These are phyloP conservation scores for Holothuria glaberrima DNA, from an alignment of 35 echinoderm and acorn worm genomes.

Conservation along the genomic window DNA sequence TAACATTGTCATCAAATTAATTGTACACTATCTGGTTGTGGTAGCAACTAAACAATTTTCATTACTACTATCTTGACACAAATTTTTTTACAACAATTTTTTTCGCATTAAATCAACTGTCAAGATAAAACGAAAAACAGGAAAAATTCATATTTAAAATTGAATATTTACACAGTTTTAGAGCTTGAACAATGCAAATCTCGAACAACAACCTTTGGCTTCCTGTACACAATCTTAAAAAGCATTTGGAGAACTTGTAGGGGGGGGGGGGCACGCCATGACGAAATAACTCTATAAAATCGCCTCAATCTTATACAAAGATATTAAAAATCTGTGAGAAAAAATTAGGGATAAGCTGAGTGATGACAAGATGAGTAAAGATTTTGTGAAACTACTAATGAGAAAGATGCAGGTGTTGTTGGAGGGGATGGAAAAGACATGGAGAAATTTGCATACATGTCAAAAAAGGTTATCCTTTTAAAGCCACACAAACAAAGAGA, in stretches of 20 bases:
- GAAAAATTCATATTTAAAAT: neutral
- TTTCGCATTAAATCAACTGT: neutral
- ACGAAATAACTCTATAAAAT: constrained; percentile 15
- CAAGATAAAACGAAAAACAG: constrained; percentile 28
- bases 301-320: neutral
- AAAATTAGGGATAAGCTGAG: too few relatives aligned
- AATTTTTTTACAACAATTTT: constrained; percentile 18
- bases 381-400: too few relatives aligned
- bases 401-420: too few relatives aligned
- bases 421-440: too few relatives aligned
- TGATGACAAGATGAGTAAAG: too few relatives aligned
- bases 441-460: too few relatives aligned
- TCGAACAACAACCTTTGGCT: neutral
- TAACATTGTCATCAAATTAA: constrained; percentile 44
- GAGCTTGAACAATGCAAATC: neutral
- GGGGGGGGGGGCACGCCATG: neutral
- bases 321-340: neutral
- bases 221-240: neutral
- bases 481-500: too few relatives aligned
- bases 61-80: constrained; percentile 37
- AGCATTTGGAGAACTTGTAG: neutral
- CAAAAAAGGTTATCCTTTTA: too few relatives aligned
- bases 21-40: constrained; percentile 47
- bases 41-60: constrained; percentile 43
- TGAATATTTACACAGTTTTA: constrained; percentile 1